Base-by-base conservation (phyloP, 2,888 invertebrate genomes). In the Rhogogaster chlorosoma region DNA sequence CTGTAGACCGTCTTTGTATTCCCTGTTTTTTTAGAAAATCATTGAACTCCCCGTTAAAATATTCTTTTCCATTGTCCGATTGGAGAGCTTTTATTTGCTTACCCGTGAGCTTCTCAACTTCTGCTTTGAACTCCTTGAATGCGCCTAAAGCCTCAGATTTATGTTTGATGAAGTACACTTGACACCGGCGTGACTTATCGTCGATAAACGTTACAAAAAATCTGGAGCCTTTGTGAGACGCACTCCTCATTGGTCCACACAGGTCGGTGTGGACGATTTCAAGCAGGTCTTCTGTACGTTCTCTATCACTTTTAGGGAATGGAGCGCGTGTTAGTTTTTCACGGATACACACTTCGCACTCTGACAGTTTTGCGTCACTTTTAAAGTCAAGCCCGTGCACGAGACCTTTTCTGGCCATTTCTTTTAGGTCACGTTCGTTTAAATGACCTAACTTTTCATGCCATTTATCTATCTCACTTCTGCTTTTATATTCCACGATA, bases 1-100 rank as follows among this genome's bases (percentile, higher is more conserved):
- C 86, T 2, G 90, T 88, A 0, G 87, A 73, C 29, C 89, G 85
- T 36, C 89, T 87, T 2, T 73, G 49, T 0, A 91, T 92, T 12
- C 89, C 90, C 7, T 87, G 67, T 29, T 84, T 49, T 38, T 82
- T 78, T 22, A 89, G 80, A 78, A 85, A 89, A 0, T 77, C 36
- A 4, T 87, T 85, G 26, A 90, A 87, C 29, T 87, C 85, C 2
- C 36, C 26, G 42, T 86, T 88, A 2, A 82, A 36, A 22, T 86
- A 88, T 67, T 88, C 88, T 18, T 18, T 84, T 4, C 86, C 88
- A 32, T 88, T 87, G 53, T 88, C 88, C 12, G 88, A 85, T 49
- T 87, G 86, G 7, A 88, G 29, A 12, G 32, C 70, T 67, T 87
- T 88, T n/a, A 67, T 87, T 85, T 61, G 82, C 86, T 26, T 85